phyloP scores from a whole-genome alignment of 2,113 vertebrate species.

The Oxyura jamaicensis region DNA sequence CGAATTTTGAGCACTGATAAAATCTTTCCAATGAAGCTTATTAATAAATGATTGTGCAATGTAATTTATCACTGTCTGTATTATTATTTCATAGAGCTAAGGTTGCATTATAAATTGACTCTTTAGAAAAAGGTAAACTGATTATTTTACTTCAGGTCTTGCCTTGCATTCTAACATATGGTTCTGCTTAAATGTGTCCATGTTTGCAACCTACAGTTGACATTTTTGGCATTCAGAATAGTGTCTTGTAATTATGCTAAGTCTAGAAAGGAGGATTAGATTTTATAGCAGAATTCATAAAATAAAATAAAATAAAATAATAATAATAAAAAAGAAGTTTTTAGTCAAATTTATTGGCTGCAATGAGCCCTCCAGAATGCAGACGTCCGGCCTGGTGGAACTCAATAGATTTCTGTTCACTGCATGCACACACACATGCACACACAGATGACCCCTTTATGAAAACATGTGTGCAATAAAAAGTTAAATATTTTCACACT shows the following conservation, averaged over 20 bases:
- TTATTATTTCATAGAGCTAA: slow-evolving; percentile 44
- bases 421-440: background rate
- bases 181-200: slow-evolving; percentile 80
- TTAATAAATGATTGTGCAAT: slow-evolving; percentile 8
- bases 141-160: slow-evolving; percentile 57
- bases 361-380: slow-evolving; percentile 79
- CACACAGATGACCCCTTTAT: slow-evolving; percentile 38
- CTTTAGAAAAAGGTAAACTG: slow-evolving; percentile 69
- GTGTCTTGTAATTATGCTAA: slow-evolving; percentile 81
- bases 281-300: slow-evolving; percentile 81
- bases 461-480: slow-evolving; percentile 67
- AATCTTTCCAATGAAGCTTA: slow-evolving; percentile 11
- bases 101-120: slow-evolving; percentile 61
- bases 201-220: slow-evolving; percentile 80
- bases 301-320: slow-evolving; percentile 23
- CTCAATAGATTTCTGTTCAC: slow-evolving; percentile 80
- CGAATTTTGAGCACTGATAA: background rate
- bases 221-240: slow-evolving; percentile 79
- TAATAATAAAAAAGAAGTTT: slow-evolving; percentile 41
- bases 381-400: slow-evolving; percentile 82
- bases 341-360: slow-evolving; percentile 83
- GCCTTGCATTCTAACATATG: slow-evolving; percentile 75
- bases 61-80: slow-evolving; percentile 1
- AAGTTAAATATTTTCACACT: slow-evolving; percentile 69
- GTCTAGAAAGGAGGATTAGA: slow-evolving; percentile 80